A percentile compares a stretch with the other conserved stretches of the same genome.
These are phyloP conservation scores for Falco concolor DNA, from an alignment of 2,797 vertebrate genomes.

Conservation along the genomic window DNA sequence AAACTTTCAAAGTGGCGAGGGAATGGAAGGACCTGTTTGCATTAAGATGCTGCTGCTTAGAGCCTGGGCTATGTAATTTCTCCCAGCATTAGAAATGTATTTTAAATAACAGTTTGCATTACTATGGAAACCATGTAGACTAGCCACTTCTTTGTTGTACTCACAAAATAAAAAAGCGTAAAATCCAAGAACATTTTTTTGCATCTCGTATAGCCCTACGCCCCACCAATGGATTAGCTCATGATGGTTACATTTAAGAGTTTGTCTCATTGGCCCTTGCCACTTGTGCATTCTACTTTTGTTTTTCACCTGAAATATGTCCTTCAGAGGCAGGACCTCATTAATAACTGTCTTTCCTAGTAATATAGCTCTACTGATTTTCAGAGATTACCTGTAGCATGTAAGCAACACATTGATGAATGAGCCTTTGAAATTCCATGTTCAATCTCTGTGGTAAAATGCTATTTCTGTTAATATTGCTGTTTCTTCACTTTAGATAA, in stretches of 20 bases:
- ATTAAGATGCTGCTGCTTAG: not conserved
- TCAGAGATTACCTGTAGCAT: slow-evolving; percentile 16
- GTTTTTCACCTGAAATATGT: not conserved
- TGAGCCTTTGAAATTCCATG: slow-evolving; percentile 2
- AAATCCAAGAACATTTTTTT: not conserved
- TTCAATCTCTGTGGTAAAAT: slow-evolving; percentile 23
- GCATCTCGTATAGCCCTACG: not conserved
- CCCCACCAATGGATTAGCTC: not conserved
- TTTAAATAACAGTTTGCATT: not conserved
- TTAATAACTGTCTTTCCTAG: slow-evolving; percentile 25
- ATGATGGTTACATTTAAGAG: not conserved
- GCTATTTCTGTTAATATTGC: slow-evolving; percentile 18
- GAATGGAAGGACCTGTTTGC: not conserved
- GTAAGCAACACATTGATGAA: not conserved
- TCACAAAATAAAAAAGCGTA: not conserved
- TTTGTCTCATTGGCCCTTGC: not conserved
- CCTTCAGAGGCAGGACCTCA: not conserved
- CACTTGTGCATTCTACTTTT: not conserved
- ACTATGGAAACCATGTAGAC: not conserved
- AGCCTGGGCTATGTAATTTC: not conserved
- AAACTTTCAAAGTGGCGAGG: not conserved
- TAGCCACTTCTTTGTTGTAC: not conserved
- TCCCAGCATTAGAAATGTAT: not conserved
- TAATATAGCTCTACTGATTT: not conserved
- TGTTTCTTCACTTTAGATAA: slow-evolving; percentile 34